phyloP scores from a whole-genome alignment of 1,140 invertebrate species.

The Dysdera silvatica region DNA sequence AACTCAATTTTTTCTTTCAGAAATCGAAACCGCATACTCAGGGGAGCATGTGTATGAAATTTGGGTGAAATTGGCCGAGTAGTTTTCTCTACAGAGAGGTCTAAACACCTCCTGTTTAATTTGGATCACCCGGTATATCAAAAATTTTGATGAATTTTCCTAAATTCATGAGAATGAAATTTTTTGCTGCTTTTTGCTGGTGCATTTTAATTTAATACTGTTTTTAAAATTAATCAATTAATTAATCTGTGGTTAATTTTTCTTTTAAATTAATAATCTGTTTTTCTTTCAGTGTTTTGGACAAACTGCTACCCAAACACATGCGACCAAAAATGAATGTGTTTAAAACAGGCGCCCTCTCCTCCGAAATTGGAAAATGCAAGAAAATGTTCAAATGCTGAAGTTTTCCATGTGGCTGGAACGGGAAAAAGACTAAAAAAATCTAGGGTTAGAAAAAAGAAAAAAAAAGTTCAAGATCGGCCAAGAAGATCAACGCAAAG shows the following conservation, averaged over 20 bases:
- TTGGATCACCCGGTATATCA: too few species aligned
- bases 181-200: not conserved
- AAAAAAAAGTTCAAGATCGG: slow-evolving; percentile 1
- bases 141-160: not conserved
- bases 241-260: not conserved
- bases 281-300: slow-evolving; percentile 31
- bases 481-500: slow-evolving; percentile 9
- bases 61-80: too few species aligned
- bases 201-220: not conserved
- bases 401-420: too few species aligned
- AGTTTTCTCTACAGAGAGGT: too few species aligned
- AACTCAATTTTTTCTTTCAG: too few species aligned
- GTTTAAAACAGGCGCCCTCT: slow-evolving; percentile 35
- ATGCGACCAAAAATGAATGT: slow-evolving; percentile 37
- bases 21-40: too few species aligned
- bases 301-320: slow-evolving; percentile 36
- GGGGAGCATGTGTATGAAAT: too few species aligned
- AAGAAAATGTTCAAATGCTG: slow-evolving; percentile 36
- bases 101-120: too few species aligned
- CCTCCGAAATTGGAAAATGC: slow-evolving; percentile 34
- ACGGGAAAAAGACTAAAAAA: too few species aligned
- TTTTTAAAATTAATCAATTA: slow-evolving; percentile 3
- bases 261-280: not conserved
- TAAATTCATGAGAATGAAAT: not conserved
- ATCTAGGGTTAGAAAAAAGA: too few species aligned